Base-by-base conservation (phyloP, 2,888 invertebrate genomes). In the Amiota communis region DNA sequence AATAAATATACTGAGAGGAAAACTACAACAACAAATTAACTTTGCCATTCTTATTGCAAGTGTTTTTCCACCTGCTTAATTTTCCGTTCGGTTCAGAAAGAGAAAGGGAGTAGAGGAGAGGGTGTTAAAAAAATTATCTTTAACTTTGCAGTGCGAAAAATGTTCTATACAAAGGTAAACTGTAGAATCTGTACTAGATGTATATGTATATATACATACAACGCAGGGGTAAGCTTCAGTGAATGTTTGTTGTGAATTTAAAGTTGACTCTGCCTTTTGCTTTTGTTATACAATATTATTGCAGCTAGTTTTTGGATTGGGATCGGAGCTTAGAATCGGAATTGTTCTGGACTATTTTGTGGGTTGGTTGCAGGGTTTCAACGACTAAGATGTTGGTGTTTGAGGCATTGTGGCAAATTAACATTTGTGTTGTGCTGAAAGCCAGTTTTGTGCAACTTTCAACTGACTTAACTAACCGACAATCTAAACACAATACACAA, bases 51-150 rank as follows among this genome's bases (percentile, higher is more conserved):
- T 53, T 53, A n/a, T 53, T 12, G 13, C n/a, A n/a, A 53, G 53
- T 53, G 53, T 53, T 53, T 53, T 53, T 53, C n/a, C 53, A 53
- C 53, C 53, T 53, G 53, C 53, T 53, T 53, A 53, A 53, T 53
- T 53, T 53, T 53, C 53, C 36, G 36, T 36, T 53, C n/a, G 53
- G 2, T 53, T n/a, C 4, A 36, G 36, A 36, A 36, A 6, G 0
- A 36, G 2, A 6, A 36, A 36, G 2, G 8, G 8, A 6, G 36
- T 2, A 1, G 8, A 6, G 36, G 36, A 6, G 6, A 36, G 36
- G 36, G 36, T 6, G 36, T 36, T 36, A 2, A 12, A 53, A 53
- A 53, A 53, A 53, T 53, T 53, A 53, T 53, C 53, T 53, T 53
- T n/a, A 53, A 53, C 53, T 53, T 53, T 53, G 12, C 53, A n/a